A percentile compares a stretch with the other conserved stretches of the same genome.
Evolutionary conservation across 1,140 invertebrate genomes (phyloP).

Genomic region (Bombus superbus): DNA sequence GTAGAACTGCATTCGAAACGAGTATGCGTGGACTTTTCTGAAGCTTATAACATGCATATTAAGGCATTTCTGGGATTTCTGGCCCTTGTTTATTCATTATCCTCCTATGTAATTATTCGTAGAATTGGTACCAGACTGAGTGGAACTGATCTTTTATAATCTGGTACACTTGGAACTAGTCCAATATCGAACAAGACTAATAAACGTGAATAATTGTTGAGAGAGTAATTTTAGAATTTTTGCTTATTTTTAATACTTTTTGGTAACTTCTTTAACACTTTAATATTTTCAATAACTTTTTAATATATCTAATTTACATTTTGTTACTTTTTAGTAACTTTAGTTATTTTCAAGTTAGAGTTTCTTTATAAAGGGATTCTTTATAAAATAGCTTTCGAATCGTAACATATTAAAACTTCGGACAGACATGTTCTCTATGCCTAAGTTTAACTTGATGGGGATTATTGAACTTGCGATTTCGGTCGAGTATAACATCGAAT

Average conservation of each 20-base stretch:
- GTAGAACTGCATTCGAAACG: conserved; percentile 34
- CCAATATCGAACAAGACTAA: neutral
- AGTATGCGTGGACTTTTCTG: conserved; percentile 7
- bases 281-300: neutral
- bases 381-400: neutral
- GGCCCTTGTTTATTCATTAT: neutral
- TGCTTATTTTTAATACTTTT: neutral
- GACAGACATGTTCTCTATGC: neutral
- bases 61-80: neutral
- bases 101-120: neutral
- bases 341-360: neutral
- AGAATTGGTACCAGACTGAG: neutral
- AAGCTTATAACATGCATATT: neutral
- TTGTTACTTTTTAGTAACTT: neutral
- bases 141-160: neutral
- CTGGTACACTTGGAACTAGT: neutral
- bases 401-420: neutral
- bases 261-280: neutral
- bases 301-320: neutral
- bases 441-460: neutral
- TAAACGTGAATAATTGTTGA: neutral
- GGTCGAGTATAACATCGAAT: neutral
- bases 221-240: neutral
- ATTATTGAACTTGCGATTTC: neutral
- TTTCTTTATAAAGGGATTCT: neutral